These are phyloP conservation scores for Aleiodes leptofemur DNA, from an alignment of 2,888 invertebrate genomes.

Conservation along the genomic window DNA sequence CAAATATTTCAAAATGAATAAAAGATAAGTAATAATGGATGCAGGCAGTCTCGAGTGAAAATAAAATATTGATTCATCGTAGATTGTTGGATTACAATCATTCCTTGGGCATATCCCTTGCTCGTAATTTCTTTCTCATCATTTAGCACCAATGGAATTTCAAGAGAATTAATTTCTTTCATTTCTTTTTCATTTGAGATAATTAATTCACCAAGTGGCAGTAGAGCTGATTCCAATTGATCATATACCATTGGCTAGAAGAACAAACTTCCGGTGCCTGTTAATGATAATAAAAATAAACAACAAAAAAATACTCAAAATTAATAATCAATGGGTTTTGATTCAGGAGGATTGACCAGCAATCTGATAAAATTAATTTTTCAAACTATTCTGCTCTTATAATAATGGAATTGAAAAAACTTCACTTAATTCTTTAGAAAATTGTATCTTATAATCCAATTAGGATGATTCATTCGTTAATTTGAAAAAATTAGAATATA, in stretches of 20 bases:
- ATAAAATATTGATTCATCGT: constrained; percentile 9
- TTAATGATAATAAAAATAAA: background rate
- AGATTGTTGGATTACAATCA: constrained; percentile 32
- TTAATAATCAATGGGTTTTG: background rate
- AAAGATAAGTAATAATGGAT: no score
- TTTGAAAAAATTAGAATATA: no score
- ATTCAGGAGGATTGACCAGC: background rate
- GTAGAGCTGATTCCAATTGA: constrained; percentile 15
- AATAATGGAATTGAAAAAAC: no score
- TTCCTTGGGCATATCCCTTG: constrained; percentile 17
- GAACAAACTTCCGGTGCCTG: constrained; percentile 4
- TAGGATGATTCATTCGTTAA: no score
- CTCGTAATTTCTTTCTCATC: background rate
- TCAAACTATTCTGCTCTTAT: no score
- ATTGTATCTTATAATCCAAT: no score
- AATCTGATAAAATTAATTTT: no score
- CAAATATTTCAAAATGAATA: no score
- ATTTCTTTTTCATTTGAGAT: background rate
- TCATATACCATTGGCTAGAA: background rate
- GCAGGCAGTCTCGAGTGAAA: constrained; percentile 2
- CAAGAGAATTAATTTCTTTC: background rate
- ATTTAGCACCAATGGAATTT: background rate
- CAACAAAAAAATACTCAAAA: background rate
- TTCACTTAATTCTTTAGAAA: no score
- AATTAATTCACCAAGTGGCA: constrained; percentile 5